Evolutionary conservation across 2,888 invertebrate genomes (phyloP).

Genomic region (Pantelozetes paolii): DNA sequence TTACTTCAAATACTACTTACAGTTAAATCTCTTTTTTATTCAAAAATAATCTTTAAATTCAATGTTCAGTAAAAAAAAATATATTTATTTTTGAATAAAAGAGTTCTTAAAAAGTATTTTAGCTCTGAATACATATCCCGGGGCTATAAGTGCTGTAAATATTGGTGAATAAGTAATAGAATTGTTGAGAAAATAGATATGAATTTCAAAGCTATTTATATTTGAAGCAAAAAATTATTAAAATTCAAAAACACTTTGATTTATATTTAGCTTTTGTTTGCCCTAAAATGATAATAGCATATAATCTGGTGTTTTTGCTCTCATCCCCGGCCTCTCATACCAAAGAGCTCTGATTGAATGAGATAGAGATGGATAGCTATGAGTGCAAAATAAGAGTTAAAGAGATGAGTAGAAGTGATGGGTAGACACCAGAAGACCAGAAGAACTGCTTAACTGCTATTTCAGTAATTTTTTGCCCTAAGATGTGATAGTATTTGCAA

Average conservation of each 20-base stretch:
- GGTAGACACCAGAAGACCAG: neutral
- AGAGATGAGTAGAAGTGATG: neutral
- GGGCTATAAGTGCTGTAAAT: too few species aligned
- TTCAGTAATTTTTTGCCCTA: neutral
- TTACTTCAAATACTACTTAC: neutral
- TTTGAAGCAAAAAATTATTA: too few species aligned
- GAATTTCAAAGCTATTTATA: too few species aligned
- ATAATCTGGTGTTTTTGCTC: neutral
- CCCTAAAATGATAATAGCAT: conserved; percentile 16
- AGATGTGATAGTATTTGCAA: neutral
- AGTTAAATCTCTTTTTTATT: neutral
- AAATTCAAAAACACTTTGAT: neutral
- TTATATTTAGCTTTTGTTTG: neutral
- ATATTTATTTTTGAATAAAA: too few species aligned
- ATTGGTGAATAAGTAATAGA: too few species aligned
- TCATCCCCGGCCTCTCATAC: conserved; percentile 12
- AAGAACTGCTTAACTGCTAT: conserved; percentile 6
- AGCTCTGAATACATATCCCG: too few species aligned
- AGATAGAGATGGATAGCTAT: conserved; percentile 13
- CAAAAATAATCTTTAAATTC: neutral
- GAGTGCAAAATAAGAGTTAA: conserved; percentile 11
- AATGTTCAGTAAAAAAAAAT: too few species aligned
- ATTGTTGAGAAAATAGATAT: too few species aligned
- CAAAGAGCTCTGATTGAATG: conserved; percentile 6
- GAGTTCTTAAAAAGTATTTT: too few species aligned